Percentiles rank a stretch among this genome's conserved stretches.
Evolutionary conservation across 2,797 vertebrate genomes (phyloP).

Genomic region (Australoheros facetus): DNA sequence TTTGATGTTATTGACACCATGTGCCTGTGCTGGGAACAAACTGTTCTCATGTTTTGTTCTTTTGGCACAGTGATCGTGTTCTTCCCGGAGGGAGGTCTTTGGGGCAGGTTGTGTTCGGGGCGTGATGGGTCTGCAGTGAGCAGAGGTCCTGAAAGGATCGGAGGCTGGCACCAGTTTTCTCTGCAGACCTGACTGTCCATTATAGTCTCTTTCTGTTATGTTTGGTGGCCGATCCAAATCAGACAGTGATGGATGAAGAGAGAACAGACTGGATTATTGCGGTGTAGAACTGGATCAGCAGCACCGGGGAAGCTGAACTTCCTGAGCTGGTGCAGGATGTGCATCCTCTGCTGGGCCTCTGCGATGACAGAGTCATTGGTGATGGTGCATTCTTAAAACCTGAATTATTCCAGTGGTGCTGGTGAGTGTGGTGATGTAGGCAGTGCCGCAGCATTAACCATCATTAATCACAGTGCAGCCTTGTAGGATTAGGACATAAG

Average conservation of each 20-base stretch:
- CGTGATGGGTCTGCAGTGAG: neutral
- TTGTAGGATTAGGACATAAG: neutral
- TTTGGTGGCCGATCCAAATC: neutral
- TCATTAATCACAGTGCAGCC: neutral
- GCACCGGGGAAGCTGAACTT: neutral
- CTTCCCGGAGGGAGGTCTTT: neutral
- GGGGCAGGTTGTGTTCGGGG: neutral
- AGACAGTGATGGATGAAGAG: neutral
- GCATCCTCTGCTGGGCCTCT: neutral
- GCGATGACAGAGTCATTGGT: neutral
- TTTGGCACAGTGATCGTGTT: neutral
- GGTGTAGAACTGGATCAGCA: neutral
- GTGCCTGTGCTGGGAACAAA: neutral
- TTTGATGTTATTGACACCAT: too few species aligned
- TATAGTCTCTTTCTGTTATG: neutral
- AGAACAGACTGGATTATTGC: neutral
- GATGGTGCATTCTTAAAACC: neutral
- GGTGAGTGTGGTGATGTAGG: neutral
- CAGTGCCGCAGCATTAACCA: neutral
- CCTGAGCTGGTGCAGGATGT: neutral
- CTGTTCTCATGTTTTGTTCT: neutral
- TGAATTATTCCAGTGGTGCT: neutral
- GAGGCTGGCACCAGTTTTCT: neutral
- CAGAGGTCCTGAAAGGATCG: neutral
- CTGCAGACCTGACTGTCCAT: neutral